phyloP scores from a whole-genome alignment of 2,113 vertebrate species.

The Myrmophylax atrothorax region DNA sequence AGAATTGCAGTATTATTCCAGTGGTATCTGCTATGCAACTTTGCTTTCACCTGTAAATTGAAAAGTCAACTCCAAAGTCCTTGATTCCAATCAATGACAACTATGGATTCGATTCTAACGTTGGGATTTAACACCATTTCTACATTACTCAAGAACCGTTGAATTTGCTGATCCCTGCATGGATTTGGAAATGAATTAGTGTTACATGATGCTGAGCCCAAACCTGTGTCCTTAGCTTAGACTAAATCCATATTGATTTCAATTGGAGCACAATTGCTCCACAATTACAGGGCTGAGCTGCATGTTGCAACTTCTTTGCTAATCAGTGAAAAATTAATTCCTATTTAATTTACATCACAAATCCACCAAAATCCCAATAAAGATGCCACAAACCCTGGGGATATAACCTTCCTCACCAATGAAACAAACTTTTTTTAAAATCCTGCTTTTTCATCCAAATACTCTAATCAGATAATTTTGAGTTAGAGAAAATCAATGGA shows the following conservation, averaged over 20 bases:
- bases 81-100: neutral
- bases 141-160: neutral
- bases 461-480: neutral
- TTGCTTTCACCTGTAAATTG: neutral
- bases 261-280: neutral
- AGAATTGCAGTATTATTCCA: neutral
- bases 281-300: neutral
- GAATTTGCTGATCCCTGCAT: neutral
- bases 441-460: neutral
- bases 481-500: neutral
- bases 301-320: neutral
- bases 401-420: neutral
- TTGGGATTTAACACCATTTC: neutral
- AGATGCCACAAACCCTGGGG: neutral
- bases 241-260: conserved; percentile 15
- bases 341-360: neutral
- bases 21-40: neutral
- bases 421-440: neutral
- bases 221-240: neutral
- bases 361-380: neutral
- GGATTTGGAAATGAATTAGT: neutral
- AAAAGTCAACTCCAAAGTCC: neutral
- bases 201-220: neutral
- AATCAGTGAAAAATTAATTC: neutral
- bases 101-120: neutral